Base-by-base conservation (phyloP, 2,888 invertebrate genomes). In the Spilarctia lutea region DNA sequence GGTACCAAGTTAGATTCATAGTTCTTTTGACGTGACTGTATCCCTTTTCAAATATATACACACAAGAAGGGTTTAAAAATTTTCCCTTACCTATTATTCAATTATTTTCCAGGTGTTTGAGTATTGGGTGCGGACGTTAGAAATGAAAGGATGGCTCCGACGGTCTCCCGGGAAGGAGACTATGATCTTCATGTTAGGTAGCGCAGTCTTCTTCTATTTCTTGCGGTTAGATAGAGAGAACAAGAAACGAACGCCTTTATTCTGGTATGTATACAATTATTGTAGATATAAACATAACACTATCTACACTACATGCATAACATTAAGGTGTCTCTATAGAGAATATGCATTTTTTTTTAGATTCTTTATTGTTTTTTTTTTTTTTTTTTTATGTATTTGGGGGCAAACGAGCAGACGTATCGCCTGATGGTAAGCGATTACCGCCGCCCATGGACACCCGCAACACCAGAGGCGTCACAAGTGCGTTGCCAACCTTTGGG, bases 181-280 rank as follows among this genome's bases (percentile, higher is more conserved):
- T 0, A 80, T 96, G 0, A 89, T 95, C 35, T 96, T 96, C 81
- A 96, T 96, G 96, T 79, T 94, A 65, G 94, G 96, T 75, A 96
- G 95, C 76, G 94, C 96, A n/a, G 88, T 92, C 84, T 93, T 96
- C 84, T 96, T 96, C 90, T 96, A 96, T 84, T 91, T 96, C 33
- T 93, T 95, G 92, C 87, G 96, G 75, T 86, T 90, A 79, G 96
- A 96, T 73, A 92, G 91, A 82, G 96, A 96, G 65, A 96, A 93
- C 82, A 85, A 88, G 11, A 94, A 93, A 80, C 88, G 92, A 68
- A 95, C 96, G 35, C 95, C 96, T 48, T 85, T 96, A 75, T 94
- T 96, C 78, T 96, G 96, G 96, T 96, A 83, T 77, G 90, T 89
- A 81, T 71, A 18, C 0, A 30, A 60, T 39, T 11, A 39, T 39